Evolutionary conservation across 2,113 vertebrate species (phyloP), one percentile per base, ranked within the genome.

Genomic region (Jacana jacana): DNA sequence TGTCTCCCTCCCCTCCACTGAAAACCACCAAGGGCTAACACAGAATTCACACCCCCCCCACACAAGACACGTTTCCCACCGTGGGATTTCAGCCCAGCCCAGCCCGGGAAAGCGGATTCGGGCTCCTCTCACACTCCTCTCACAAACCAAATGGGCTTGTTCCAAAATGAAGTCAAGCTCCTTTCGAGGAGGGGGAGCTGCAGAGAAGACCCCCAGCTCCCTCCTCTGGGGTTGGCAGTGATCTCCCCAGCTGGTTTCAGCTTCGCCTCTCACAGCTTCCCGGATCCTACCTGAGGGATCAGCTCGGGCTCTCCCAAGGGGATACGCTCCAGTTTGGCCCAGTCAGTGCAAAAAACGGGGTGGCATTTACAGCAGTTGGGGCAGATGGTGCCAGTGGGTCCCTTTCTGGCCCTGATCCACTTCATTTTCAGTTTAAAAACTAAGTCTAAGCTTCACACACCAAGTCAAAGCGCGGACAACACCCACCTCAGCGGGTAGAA

Each of bases 321-420:
- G 13, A 5, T 2, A 3, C 4, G 0, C 11, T 17, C 48, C 10
- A 0, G 27, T 55, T 18, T 7, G 19, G 23, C 4, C 49, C 64
- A n/a, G 9, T 30, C 27, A 14, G 48, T 3, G 25, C 18, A 9
- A 44, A 51, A 57, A 51, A 14, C 3, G 0, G 3, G 24, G 65
- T 9, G 64, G 46, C 17, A 57, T 13, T 33, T 16, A 11, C 0
- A 15, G 40, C 31, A 39, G 9, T 6, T 12, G 3, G 55, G 76
- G 9, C 1, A 17, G 40, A 23, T 5, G 4, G 27, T 0, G 15
- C 11, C n/a, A 25, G 31, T 0, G 18, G 18, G 52, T 4, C 8
- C 24, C 63, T 24, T 27, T 22, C 63, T 13, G 19, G 35, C 22
- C 7, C 37, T 20, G 15, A 17, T 4, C 3, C 4, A 14, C 16